Evolutionary conservation across 2,888 invertebrate species (phyloP).

Genomic region (Pyrrhosoma nymphula): DNA sequence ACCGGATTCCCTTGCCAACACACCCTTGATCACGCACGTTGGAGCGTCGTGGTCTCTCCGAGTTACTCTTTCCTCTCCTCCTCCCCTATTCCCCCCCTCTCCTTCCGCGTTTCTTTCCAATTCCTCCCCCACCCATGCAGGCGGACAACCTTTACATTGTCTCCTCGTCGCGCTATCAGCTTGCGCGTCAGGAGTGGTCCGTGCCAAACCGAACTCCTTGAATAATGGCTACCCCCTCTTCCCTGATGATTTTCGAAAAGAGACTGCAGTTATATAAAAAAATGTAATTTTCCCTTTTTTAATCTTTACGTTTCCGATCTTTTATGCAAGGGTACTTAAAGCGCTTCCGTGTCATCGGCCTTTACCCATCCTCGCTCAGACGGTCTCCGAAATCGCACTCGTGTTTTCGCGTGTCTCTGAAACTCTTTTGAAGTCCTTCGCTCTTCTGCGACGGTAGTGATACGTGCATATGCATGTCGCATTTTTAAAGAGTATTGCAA

Average conservation of each 20-base stretch:
- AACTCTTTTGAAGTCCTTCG: background rate
- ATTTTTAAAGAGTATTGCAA: background rate
- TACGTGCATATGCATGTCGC: background rate
- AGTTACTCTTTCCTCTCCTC: background rate
- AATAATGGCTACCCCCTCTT: background rate
- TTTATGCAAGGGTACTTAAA: background rate
- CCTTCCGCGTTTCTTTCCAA: background rate
- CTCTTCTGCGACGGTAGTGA: background rate
- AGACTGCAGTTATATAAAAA: background rate
- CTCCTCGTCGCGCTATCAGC: background rate
- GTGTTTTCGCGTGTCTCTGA: background rate
- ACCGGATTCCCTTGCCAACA: background rate
- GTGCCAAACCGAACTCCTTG: background rate
- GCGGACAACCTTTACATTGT: background rate
- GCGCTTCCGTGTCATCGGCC: constrained; percentile 9
- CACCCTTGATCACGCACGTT: background rate
- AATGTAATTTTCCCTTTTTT: background rate
- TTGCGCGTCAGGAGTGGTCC: background rate
- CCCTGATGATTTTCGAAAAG: background rate
- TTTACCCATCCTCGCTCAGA: background rate
- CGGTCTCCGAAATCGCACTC: background rate
- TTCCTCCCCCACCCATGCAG: background rate
- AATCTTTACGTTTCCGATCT: background rate
- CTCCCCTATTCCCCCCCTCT: background rate
- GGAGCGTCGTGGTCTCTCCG: background rate